A percentile compares a stretch with the other conserved stretches of the same genome.
These are phyloP conservation scores for Rhagologus leucostigma DNA, from an alignment of 2,113 vertebrate genomes.

Conservation along the genomic window DNA sequence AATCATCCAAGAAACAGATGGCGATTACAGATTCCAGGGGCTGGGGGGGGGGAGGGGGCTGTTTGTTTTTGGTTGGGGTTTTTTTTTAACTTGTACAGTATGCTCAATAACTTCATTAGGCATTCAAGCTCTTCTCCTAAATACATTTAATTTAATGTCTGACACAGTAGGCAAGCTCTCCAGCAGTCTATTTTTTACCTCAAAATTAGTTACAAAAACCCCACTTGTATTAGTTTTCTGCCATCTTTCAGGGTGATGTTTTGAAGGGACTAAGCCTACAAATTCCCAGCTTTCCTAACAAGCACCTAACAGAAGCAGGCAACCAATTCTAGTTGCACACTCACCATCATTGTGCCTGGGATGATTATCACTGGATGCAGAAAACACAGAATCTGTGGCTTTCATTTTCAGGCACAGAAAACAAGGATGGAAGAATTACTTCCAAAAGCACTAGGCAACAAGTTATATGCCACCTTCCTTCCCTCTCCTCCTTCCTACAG, in stretches of 20 bases:
- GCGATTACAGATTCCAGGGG: constrained; percentile 2
- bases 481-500: background rate
- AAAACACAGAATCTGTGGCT: background rate
- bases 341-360: background rate
- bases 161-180: background rate
- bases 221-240: background rate
- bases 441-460: background rate
- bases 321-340: accelerated
- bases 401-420: background rate
- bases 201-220: background rate
- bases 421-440: background rate
- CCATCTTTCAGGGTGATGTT: background rate
- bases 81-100: background rate
- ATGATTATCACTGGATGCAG: background rate
- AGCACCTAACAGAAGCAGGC: background rate
- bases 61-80: background rate
- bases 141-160: background rate
- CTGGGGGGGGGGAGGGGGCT: too few species aligned
- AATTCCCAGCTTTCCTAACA: background rate
- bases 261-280: background rate
- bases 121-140: background rate
- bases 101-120: background rate
- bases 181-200: background rate
- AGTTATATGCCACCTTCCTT: background rate
- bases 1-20: constrained; percentile 58